These are phyloP conservation scores for Macrosoma leucophasiata DNA, from an alignment of 2,888 invertebrate species.

Conservation along the genomic window DNA sequence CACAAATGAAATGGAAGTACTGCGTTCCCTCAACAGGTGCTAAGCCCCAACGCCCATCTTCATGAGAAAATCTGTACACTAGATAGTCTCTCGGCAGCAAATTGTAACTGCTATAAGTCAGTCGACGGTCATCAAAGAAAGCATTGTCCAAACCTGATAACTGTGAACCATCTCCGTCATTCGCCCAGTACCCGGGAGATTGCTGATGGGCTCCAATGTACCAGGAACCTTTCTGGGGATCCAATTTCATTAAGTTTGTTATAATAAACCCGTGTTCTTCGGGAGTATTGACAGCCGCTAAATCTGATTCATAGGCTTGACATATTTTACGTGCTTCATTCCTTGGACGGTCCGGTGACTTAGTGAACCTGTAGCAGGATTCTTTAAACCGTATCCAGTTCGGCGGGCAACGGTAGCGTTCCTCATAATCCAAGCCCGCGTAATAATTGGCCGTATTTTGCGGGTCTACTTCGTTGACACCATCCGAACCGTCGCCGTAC, in stretches of 20 bases:
- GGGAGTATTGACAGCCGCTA: conserved; percentile 85
- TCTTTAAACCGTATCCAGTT: conserved; percentile 90
- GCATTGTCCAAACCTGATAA: conserved; percentile 87
- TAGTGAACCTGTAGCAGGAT: conserved; percentile 92
- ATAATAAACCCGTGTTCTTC: conserved; percentile 93
- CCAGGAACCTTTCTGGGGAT: conserved; percentile 91
- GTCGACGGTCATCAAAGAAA: conserved; percentile 79
- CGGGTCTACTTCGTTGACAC: conserved; percentile 57
- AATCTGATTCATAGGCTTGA: conserved; percentile 87
- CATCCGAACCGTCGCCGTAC: conserved; percentile 47
- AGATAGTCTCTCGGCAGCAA: conserved; percentile 81
- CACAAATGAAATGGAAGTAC: conserved; percentile 89
- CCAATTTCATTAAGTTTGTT: conserved; percentile 85
- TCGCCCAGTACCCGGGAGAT: conserved; percentile 85
- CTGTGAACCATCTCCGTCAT: conserved; percentile 88
- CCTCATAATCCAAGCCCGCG: conserved; percentile 61
- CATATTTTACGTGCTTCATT: conserved; percentile 90
- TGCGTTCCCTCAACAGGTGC: conserved; percentile 87
- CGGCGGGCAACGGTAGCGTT: conserved; percentile 82
- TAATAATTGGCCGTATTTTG: conserved; percentile 57
- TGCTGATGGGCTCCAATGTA: conserved; percentile 88
- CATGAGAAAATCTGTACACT: conserved; percentile 84
- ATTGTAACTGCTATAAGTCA: conserved; percentile 61
- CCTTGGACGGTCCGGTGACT: conserved; percentile 87
- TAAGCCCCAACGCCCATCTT: conserved; percentile 88